Base-by-base conservation (phyloP, 2,113 vertebrate species). In the Diphyllodes magnificus region DNA sequence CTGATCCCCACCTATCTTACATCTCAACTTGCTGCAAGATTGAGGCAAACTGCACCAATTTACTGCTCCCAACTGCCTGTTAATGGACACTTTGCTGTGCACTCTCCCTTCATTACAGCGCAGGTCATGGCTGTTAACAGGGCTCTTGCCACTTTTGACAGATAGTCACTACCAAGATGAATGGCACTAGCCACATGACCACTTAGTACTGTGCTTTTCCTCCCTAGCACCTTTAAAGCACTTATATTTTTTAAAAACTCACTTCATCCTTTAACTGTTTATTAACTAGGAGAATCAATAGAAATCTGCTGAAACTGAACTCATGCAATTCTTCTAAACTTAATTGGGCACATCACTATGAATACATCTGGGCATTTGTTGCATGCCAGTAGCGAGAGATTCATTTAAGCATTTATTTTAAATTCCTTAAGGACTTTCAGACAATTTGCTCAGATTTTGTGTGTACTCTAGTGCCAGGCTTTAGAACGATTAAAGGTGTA, bases 1-100 rank as follows among this genome's bases (percentile, higher is more conserved):
- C 97, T 97, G 96, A 98, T 97, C 98, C 97, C 96, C 97, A 98
- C 98, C 98, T 98, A 98, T 98, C 98, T 98, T 97, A 98, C 98
- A 98, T 98, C 98, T 98, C 98, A 98, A 97, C 98, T 98, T 98
- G 98, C 97, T 95, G 97, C 96, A 98, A 98, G 98, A 98, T 98
- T 98, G 97, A 98, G 97, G 98, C 98, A 98, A 99, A 99, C 98
- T 98, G 98, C 98, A 98, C 97, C 98, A 98, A 98, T 98, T 99
- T 98, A 98, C 98, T 98, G 98, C 98, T 98, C 98, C 98, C 98
- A 98, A 98, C 98, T 96, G 98, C 97, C 98, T 98, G 97, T 98
- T 99, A 98, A 98, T 99, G 98, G 98, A 98, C 97, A 97, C 98
- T 98, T 98, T 98, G 97, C 97, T 71, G 96, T 97, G 98, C 97